Base-by-base conservation (phyloP, 2,113 vertebrate species). In the Morone chrysops region DNA sequence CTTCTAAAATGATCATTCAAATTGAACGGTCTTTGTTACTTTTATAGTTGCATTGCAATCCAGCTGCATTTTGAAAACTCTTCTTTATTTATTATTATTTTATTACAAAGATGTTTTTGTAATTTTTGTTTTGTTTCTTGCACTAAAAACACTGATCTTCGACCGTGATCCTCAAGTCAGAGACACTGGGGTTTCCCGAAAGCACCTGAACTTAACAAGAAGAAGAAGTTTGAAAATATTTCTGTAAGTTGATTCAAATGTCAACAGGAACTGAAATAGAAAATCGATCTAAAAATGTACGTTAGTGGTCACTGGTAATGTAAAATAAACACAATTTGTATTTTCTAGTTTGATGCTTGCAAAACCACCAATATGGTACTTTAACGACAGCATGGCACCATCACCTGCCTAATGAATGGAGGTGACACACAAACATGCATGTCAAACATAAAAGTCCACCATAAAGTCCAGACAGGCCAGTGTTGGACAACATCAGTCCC, bases 371-470 rank as follows among this genome's bases (percentile, higher is more conserved):
- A 65, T 78, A 87, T 50, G 56, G 70, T 81, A 88, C 38, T 81
- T 77, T 78, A 78, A 66, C 8, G 18, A 82, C 76, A 78, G 77
- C 84, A 79, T 60, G 88, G 83, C 59, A 50, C 83, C 54, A 41
- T 87, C 83, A 75, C 82, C 84, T 70, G 75, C 62, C 48, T 5
- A 60, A 66, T 20, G 43, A 75, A 82, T 51, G 74, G 74, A 85
- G 83, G 89, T 66, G 75, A 89, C 72, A 57, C 81, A 56, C 56
- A 61, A 70, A 84, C 84, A 81, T 62, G 81, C 67, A 65, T 61
- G 72, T 89, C 78, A 71, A 89, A 87, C 70, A 81, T 47, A 69
- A 90, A 84, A 74, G 91, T 92, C 87, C 89, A 84, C 86, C 62
- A 43, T 75, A 66, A 75, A 82, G 92, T 94, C 87, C 91, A 80